phyloP scores from a whole-genome alignment of 2,888 invertebrate genomes.

The Omphaloscelis lunosa region DNA sequence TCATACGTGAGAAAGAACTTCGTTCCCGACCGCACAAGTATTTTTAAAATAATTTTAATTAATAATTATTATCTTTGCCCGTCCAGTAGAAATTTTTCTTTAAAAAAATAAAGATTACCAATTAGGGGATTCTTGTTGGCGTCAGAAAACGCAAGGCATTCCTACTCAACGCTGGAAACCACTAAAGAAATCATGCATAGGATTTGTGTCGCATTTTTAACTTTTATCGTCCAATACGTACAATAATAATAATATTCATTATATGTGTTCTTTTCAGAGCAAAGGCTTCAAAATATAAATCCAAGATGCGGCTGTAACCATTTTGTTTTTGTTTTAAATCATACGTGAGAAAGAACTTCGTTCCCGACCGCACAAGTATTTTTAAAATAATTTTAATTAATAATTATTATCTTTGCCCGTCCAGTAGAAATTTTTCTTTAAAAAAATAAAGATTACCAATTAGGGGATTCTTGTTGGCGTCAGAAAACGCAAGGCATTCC shows the following conservation, averaged over 20 bases:
- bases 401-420: not conserved
- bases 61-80: not conserved
- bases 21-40: no score
- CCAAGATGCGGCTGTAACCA: no score
- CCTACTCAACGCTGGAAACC: not conserved
- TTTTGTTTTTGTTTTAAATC: no score
- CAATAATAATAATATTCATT: not conserved
- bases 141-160: not conserved
- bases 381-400: not conserved
- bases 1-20: no score
- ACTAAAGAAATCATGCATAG: not conserved
- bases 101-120: not conserved
- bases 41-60: not conserved
- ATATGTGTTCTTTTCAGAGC: no score
- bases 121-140: no score
- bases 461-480: no score
- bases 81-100: no score
- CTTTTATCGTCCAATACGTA: not conserved
- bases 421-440: no score
- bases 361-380: no score
- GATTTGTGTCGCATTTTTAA: not conserved
- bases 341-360: no score
- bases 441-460: not conserved
- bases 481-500: not conserved
- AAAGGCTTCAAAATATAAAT: no score